phyloP scores from a whole-genome alignment of 1,140 invertebrate genomes.

The Acromyrmex heyeri region DNA sequence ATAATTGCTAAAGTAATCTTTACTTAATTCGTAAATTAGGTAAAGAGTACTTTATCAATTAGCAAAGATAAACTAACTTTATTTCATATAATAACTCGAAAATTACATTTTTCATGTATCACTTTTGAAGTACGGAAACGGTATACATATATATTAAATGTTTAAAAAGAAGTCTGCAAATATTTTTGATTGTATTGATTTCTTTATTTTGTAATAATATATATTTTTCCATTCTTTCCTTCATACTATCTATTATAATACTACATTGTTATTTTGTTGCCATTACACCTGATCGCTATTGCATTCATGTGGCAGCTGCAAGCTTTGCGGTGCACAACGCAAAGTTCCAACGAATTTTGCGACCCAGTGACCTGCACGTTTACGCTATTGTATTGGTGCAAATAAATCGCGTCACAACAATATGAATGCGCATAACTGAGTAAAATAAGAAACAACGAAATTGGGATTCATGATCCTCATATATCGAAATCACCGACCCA shows the following conservation, averaged over 20 bases:
- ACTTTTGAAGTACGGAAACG: no score
- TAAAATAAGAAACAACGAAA: slow-evolving; percentile 45
- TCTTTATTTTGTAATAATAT: not conserved
- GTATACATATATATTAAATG: not conserved
- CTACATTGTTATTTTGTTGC: slow-evolving; percentile 18
- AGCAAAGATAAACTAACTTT: no score
- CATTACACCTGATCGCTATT: slow-evolving; percentile 46
- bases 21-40: no score
- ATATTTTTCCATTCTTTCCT: not conserved
- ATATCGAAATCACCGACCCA: not conserved
- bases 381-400: slow-evolving; percentile 44
- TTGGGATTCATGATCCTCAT: slow-evolving; percentile 43
- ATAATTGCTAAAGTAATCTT: no score
- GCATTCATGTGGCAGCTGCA: slow-evolving; percentile 51
- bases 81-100: no score
- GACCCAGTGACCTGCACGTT: slow-evolving; percentile 48
- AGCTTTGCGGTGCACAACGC: slow-evolving; percentile 1
- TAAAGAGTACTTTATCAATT: no score
- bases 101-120: no score
- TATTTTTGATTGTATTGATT: not conserved
- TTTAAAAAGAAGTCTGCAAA: not conserved
- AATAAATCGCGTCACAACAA: slow-evolving; percentile 45
- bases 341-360: slow-evolving; percentile 44
- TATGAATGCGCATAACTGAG: slow-evolving; percentile 49
- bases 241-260: not conserved